Conservation (phyloP, 37 sponge, comb jelly and placozoan species). For the Amphimedon queenslandica region DNA sequence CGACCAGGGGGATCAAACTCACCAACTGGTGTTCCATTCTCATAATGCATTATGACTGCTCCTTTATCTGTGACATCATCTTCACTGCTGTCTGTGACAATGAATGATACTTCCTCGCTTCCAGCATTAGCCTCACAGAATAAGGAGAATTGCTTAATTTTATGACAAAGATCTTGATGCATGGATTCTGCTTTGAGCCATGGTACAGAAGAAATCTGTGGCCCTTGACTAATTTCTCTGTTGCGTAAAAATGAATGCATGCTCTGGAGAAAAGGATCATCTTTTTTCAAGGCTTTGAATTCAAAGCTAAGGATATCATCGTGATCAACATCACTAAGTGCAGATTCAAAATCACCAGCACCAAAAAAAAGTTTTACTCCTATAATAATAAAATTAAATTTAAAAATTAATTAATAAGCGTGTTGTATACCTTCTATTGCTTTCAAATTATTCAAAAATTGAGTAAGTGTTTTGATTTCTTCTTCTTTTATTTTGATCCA, state of each 20-base stretch:
- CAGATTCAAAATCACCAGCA: not conserved
- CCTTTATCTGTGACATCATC: not conserved
- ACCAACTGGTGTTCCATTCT: not conserved
- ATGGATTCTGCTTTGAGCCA: not conserved
- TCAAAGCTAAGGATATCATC: conserved; percentile 26
- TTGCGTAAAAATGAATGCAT: conserved; percentile 4
- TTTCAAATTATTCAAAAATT: conserved; percentile 3
- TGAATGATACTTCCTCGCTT: not conserved
- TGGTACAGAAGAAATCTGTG: not conserved
- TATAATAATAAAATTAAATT: too few relatives aligned
- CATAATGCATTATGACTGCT: conserved; percentile 1
- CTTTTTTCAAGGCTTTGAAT: conserved; percentile 17
- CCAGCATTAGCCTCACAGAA: not conserved
- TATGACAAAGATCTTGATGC: not conserved
- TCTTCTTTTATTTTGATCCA: conserved; percentile 24
- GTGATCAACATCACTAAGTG: not conserved
- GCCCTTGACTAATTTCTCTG: not conserved
- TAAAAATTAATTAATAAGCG: too few relatives aligned
- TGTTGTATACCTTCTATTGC: too few relatives aligned
- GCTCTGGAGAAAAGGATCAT: not conserved
- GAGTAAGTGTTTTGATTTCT: conserved; percentile 18
- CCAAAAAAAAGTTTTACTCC: not conserved
- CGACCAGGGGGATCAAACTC: conserved; percentile 5
- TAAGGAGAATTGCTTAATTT: not conserved
- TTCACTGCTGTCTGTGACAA: conserved; percentile 6